These are phyloP conservation scores for Latheticus oryzae DNA, from an alignment of 2,888 invertebrate genomes.

Conservation along the genomic window DNA sequence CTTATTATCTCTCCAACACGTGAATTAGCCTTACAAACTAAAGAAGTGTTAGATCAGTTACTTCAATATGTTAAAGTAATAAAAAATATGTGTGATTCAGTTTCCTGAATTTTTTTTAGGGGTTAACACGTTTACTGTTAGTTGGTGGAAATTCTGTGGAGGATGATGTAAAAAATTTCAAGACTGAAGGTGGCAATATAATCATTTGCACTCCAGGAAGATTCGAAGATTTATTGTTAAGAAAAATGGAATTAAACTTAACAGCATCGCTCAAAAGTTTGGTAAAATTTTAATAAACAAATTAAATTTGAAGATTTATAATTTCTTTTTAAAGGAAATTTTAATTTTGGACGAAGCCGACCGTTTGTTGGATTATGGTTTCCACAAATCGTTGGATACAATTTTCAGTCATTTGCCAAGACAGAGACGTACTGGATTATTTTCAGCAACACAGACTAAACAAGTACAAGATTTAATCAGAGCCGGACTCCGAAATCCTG, in stretches of 20 bases:
- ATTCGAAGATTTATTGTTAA: conserved; percentile 84
- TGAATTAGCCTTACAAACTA: conserved; percentile 93
- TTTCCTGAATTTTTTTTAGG: conserved; percentile 48
- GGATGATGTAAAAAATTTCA: conserved; percentile 78
- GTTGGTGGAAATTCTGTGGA: conserved; percentile 87
- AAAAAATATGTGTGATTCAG: conserved; percentile 35
- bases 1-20: conserved; percentile 95
- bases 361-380: conserved; percentile 91
- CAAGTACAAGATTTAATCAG: conserved; percentile 91
- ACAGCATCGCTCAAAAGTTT: conserved; percentile 80
- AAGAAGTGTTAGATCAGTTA: conserved; percentile 71
- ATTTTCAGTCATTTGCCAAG: conserved; percentile 93
- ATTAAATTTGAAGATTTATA: conserved; percentile 10
- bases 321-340: conserved; percentile 75
- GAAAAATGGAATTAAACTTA: conserved; percentile 75
- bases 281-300: conserved; percentile 65
- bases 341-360: conserved; percentile 98
- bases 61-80: conserved; percentile 60
- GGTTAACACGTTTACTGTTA: conserved; percentile 71
- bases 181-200: conserved; percentile 81
- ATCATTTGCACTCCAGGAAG: conserved; percentile 96
- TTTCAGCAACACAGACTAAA: conserved; percentile 98
- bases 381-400: conserved; percentile 84
- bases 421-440: conserved; percentile 95
- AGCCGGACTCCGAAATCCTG: conserved; percentile 94